Evolutionary conservation across 2,888 invertebrate species (phyloP).

Genomic region (Carcina quercana): DNA sequence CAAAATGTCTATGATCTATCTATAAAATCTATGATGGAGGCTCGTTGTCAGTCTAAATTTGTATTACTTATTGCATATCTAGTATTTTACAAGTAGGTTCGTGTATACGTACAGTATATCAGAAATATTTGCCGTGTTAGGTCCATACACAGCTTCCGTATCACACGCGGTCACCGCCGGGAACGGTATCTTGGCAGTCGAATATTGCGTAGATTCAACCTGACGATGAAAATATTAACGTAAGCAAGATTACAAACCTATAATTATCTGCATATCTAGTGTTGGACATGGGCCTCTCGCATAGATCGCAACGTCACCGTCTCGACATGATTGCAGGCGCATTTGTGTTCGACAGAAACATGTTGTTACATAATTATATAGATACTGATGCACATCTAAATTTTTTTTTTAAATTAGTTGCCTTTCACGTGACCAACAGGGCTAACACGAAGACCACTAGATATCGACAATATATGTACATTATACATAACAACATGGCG

Average conservation of each 20-base stretch:
- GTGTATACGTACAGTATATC: slow-evolving; percentile 43
- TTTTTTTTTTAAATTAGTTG: background rate
- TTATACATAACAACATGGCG: too few species aligned
- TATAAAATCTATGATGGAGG: too few species aligned
- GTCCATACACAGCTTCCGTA: slow-evolving; percentile 35
- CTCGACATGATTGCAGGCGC: background rate
- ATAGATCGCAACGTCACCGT: background rate
- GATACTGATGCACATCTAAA: background rate
- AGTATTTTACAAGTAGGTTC: background rate
- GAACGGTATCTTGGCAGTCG: slow-evolving; percentile 41
- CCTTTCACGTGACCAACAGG: too few species aligned
- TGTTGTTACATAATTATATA: background rate
- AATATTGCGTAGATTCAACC: slow-evolving; percentile 56
- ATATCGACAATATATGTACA: too few species aligned
- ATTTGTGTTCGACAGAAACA: background rate
- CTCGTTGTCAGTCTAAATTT: too few species aligned
- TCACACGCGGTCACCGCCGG: slow-evolving; percentile 51
- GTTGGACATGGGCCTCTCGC: background rate
- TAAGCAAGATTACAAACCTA: background rate
- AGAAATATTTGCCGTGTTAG: slow-evolving; percentile 37
- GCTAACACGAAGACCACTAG: too few species aligned
- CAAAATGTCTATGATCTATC: too few species aligned
- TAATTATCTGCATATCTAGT: background rate
- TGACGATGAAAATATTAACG: slow-evolving; percentile 15
- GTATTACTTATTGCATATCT: background rate